phyloP scores from a whole-genome alignment of 2,888 invertebrate species.

The Clostera curtula region DNA sequence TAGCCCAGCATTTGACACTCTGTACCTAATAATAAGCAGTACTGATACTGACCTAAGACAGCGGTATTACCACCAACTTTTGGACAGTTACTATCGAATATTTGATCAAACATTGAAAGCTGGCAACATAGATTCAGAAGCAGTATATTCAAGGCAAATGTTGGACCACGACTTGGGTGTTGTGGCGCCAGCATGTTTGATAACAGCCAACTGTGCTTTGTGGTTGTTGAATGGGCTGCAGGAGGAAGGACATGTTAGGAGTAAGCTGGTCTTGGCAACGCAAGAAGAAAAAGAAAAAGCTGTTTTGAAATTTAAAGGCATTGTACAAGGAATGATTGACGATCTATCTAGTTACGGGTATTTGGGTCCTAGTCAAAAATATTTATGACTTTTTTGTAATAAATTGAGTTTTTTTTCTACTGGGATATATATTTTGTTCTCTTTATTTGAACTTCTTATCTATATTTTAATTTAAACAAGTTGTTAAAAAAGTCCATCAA shows the following conservation, averaged over 20 bases:
- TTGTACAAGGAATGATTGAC: slow-evolving; percentile 44
- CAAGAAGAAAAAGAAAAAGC: slow-evolving; percentile 38
- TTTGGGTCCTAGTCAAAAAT: slow-evolving; percentile 6
- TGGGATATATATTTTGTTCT: too few species aligned
- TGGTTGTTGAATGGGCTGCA: slow-evolving; percentile 58
- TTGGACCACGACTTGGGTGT: slow-evolving; percentile 45
- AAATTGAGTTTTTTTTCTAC: too few species aligned
- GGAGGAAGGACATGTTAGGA: slow-evolving; percentile 57
- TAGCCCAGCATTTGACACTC: slow-evolving; percentile 51
- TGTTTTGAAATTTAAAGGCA: slow-evolving; percentile 33
- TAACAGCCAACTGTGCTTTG: slow-evolving; percentile 55
- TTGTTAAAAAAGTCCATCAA: too few species aligned
- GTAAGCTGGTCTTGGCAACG: slow-evolving; percentile 38
- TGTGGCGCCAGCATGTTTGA: slow-evolving; percentile 51
- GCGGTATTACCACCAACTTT: slow-evolving; percentile 29
- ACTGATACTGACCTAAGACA: slow-evolving; percentile 35
- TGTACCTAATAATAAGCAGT: slow-evolving; percentile 53
- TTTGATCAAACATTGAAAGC: slow-evolving; percentile 29
- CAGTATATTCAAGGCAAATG: slow-evolving; percentile 35
- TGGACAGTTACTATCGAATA: slow-evolving; percentile 43
- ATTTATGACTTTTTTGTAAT: not conserved
- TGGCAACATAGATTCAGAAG: slow-evolving; percentile 24
- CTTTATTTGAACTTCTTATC: too few species aligned
- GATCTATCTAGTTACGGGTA: slow-evolving; percentile 46
- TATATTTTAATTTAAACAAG: too few species aligned